Base-by-base conservation (phyloP, 2,797 vertebrate genomes). In the Scleropages formosus region DNA sequence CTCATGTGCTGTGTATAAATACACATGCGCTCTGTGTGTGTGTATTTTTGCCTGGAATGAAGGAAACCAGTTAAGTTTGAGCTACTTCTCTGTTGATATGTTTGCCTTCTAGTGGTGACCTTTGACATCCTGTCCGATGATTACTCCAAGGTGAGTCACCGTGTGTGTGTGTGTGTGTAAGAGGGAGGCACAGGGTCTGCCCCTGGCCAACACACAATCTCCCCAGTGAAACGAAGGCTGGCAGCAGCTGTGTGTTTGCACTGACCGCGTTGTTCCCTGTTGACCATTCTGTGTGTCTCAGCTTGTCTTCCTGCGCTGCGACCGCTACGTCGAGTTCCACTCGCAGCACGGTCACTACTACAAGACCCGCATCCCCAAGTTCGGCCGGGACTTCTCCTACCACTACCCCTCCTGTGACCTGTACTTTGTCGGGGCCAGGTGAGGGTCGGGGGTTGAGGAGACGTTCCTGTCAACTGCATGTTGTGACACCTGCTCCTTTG, bases 51-150 rank as follows among this genome's bases (percentile, higher is more conserved):
- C 6, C 46, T 24, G 49, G 70, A 24, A 53, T 12, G 70, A 27
- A 53, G 8, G 6, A 39, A 39, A 39, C 39, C 31, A 2, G 2
- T 39, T 39, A 39, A 39, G 39, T 2, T 39, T 39, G 6, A 39
- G 31, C 31, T 6, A 6, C 22, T 72, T 1, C 59, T 10, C 53
- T 26, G 84, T 15, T 1, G 79, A 76, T 87, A 82, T 88, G 61
- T 85, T 84, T 86, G 62, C 13, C 68, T 78, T 86, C 64, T 81
- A 99, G 97, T 99, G 84, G 91, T 98, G 87, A 91, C 95, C 0
- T 98, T 99, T 86, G 95, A 99, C 81, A 93, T 97, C 85, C 90
- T 99, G 84, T 99, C 98, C 65, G 98, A 99, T 73, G 98, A 99
- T 88, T 99, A 99, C 85, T 99, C 98, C 4, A 99, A 99, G 96